Percentiles rank a stretch among this genome's conserved stretches.
Evolutionary conservation across 2,888 invertebrate genomes (phyloP).

Genomic region (Chaetoderma sp.): DNA sequence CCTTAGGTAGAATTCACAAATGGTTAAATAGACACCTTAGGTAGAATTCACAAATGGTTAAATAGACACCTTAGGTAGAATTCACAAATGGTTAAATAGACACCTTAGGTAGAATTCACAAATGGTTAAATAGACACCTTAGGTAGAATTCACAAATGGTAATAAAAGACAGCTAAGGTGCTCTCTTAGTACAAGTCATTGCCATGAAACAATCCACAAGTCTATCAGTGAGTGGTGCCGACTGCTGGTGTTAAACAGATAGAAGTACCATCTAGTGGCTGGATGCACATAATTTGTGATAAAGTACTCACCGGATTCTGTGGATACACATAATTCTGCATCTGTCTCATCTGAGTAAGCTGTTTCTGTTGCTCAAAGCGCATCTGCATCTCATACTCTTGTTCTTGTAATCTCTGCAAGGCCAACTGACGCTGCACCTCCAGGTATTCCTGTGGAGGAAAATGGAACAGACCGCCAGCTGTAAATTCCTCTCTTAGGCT

Average conservation of each 20-base stretch:
- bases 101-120: too few species aligned
- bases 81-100: too few species aligned
- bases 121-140: too few species aligned
- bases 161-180: not conserved
- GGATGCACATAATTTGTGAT: not conserved
- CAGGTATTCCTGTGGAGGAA: slow-evolving; percentile 87
- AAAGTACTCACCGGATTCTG: slow-evolving; percentile 41
- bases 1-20: too few species aligned
- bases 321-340: slow-evolving; percentile 64
- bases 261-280: not conserved
- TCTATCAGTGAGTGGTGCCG: too few species aligned
- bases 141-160: too few species aligned
- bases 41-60: too few species aligned
- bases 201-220: not conserved
- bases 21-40: too few species aligned
- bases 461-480: too few species aligned
- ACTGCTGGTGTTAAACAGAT: not conserved
- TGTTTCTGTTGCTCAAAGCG: slow-evolving; percentile 83
- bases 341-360: slow-evolving; percentile 65
- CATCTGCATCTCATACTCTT: slow-evolving; percentile 96
- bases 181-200: not conserved
- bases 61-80: too few species aligned
- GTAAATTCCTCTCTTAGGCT: too few species aligned
- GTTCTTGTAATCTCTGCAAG: slow-evolving; percentile 88
- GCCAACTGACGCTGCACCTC: slow-evolving; percentile 92